Evolutionary conservation across 1,140 invertebrate genomes (phyloP).

Genomic region (Cydia pomonella): DNA sequence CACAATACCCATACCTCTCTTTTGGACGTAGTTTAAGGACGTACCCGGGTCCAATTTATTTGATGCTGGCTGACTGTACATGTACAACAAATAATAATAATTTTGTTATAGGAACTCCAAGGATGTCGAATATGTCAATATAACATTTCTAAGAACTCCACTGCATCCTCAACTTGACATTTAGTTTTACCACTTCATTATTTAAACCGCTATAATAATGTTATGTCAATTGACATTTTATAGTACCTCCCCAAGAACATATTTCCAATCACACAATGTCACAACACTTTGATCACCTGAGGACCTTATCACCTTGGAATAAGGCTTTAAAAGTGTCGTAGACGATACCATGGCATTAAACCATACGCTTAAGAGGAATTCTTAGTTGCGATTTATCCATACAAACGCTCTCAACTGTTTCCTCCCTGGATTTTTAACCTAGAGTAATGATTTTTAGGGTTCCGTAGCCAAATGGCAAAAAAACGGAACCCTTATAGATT

Average conservation of each 20-base stretch:
- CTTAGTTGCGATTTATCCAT: too few species aligned
- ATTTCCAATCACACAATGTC: not conserved
- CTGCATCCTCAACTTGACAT: not conserved
- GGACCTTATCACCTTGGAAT: too few species aligned
- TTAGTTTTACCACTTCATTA: not conserved
- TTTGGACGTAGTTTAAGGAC: too few species aligned
- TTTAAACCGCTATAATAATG: conserved; percentile 6
- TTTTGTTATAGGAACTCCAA: not conserved
- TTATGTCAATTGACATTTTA: conserved; percentile 14
- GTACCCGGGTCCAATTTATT: too few species aligned
- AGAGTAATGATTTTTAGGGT: too few species aligned
- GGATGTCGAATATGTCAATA: not conserved
- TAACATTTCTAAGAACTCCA: not conserved
- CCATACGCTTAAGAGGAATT: not conserved
- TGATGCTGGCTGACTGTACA: not conserved
- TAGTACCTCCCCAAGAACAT: not conserved
- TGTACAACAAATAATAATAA: too few species aligned
- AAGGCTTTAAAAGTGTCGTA: not conserved
- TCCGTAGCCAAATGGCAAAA: too few species aligned
- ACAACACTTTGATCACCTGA: too few species aligned
- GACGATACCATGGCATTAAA: not conserved
- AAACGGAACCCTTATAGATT: too few species aligned
- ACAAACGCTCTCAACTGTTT: too few species aligned
- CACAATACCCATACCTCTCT: too few species aligned
- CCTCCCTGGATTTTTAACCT: too few species aligned